Base-by-base conservation (phyloP, 64 coral and sea anemone species). In the Trachythela sp. region DNA sequence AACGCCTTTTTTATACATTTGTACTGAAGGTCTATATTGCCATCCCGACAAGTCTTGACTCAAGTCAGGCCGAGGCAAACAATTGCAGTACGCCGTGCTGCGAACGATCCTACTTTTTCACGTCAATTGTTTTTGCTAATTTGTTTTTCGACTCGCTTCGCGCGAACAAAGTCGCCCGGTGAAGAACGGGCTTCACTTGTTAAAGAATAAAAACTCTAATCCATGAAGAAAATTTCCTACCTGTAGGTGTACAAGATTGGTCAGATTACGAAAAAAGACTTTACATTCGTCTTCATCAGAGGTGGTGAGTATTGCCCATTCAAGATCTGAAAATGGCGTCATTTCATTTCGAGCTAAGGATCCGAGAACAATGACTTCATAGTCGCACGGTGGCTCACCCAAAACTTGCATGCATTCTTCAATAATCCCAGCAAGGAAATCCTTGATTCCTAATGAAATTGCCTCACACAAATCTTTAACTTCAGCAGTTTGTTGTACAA, bases 321-420 rank as follows among this genome's bases (percentile, higher is more conserved):
- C 75, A 6, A 80, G 75, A 30, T 80, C 75, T 13, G 75, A 80
- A 80, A 29, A 80, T 22, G 75, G 75, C 37, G 75, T 80, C 33
- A 39, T 39, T 80, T 80, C 75, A 15, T 15, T 13, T 80, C 75
- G 32, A 39, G 75, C 75, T 35, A 37, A 39, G 34, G 75, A 80
- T 15, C 75, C 75, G 33, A 80, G 38, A 37, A 39, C 33, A 2
- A 80, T 36, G 15, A 39, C 75, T 15, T 35, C 75, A 37, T 80
- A 80, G 31, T 80, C 13, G 31, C 75, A 80, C 13, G 75, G 75
- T 80, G 75, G 38, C 32, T 35, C 9, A 1, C 75, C 75, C 18
- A 80, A 37, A 15, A 80, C 56, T 1, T 64, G 0, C 6, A 64
- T 24, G 26, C 56, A 64, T 26, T 64, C 56, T 27, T 64, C 56